Evolutionary conservation across 2,113 vertebrate species (phyloP).

Genomic region (Amazona guildingii): DNA sequence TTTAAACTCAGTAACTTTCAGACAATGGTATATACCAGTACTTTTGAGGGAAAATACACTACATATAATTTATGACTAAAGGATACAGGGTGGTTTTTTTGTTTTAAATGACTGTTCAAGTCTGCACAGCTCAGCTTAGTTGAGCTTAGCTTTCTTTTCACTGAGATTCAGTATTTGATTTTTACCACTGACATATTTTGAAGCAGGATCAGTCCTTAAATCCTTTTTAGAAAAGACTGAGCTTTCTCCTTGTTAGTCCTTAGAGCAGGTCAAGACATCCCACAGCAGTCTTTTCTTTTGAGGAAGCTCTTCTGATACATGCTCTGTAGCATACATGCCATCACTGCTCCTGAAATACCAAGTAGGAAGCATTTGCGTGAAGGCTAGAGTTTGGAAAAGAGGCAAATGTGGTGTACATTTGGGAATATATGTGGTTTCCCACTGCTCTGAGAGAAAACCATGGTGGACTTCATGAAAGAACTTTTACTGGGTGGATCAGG

Average conservation of each 20-base stretch:
- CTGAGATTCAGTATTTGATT: neutral
- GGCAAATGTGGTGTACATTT: fast-evolving
- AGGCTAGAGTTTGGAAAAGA: neutral
- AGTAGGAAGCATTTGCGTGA: neutral
- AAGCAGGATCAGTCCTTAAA: neutral
- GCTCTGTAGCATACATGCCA: neutral
- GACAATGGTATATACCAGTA: neutral
- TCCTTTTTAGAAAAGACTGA: neutral
- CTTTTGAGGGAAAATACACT: neutral
- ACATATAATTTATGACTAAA: neutral
- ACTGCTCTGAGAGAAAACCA: neutral
- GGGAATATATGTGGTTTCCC: neutral
- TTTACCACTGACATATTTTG: neutral
- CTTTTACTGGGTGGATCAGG: neutral
- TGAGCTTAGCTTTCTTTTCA: neutral
- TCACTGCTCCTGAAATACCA: neutral
- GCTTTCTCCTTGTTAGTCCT: neutral
- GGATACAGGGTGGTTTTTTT: neutral
- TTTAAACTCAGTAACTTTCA: neutral
- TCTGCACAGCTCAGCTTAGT: neutral
- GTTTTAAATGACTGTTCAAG: neutral
- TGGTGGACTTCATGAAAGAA: neutral
- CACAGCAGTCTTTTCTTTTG: neutral
- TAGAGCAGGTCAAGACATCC: neutral
- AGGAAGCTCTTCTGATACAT: neutral